Conservation (phyloP, 2,888 invertebrate genomes). For the Agonopterix heracliana region DNA sequence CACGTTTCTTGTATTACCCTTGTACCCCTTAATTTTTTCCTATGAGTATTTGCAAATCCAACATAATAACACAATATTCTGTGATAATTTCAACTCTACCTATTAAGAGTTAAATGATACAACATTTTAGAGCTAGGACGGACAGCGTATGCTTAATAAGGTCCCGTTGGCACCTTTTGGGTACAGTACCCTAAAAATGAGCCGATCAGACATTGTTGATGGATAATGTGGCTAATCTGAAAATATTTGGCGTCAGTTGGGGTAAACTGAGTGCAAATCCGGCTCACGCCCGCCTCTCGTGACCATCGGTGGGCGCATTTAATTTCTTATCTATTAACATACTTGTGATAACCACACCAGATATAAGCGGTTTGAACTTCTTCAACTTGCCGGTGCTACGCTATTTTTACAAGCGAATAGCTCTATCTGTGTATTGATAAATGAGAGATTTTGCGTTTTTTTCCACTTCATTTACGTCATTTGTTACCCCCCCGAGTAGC, state of each 20-base stretch:
- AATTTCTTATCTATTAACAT: constrained; percentile 59
- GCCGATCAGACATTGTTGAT: constrained; percentile 22
- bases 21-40: too few species aligned
- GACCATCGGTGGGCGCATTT: constrained; percentile 31
- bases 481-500: not conserved
- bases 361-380: constrained; percentile 42
- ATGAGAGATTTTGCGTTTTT: constrained; percentile 14
- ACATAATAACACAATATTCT: too few species aligned
- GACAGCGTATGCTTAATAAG: too few species aligned
- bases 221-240: constrained; percentile 26
- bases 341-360: constrained; percentile 48
- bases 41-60: too few species aligned
- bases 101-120: too few species aligned
- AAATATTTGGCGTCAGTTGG: constrained; percentile 14
- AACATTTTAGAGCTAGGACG: too few species aligned
- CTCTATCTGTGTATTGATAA: constrained; percentile 4
- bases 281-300: constrained; percentile 50
- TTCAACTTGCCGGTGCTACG: constrained; percentile 28
- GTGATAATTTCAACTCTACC: too few species aligned
- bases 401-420: constrained; percentile 22
- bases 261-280: constrained; percentile 25
- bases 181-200: constrained; percentile 1
- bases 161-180: too few species aligned
- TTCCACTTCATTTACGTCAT: constrained; percentile 18
- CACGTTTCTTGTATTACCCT: too few species aligned